Evolutionary conservation across 1,140 invertebrate species (phyloP).

Genomic region (Bombus difficillimus): DNA sequence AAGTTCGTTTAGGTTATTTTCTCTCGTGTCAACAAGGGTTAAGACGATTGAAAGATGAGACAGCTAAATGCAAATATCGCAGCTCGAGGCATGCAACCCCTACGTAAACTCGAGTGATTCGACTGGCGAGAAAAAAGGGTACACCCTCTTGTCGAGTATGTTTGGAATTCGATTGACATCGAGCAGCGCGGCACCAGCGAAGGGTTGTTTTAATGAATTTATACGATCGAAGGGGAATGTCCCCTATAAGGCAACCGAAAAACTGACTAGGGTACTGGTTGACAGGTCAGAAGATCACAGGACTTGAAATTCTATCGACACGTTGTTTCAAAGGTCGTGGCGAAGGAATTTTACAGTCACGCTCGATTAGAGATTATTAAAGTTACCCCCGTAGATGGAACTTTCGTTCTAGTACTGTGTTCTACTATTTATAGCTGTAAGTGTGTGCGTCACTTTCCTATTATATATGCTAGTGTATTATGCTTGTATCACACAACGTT

Average conservation of each 20-base stretch:
- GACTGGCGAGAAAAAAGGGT: constrained; percentile 51
- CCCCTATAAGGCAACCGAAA: constrained; percentile 30
- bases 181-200: constrained; percentile 60
- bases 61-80: constrained; percentile 58
- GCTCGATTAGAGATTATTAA: constrained; percentile 6
- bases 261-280: constrained; percentile 10
- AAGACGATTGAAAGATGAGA: constrained; percentile 56
- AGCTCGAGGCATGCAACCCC: constrained; percentile 28
- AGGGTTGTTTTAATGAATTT: constrained; percentile 80
- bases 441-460: too few species aligned
- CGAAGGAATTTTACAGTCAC: constrained; percentile 24
- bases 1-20: background rate
- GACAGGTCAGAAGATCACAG: constrained; percentile 34
- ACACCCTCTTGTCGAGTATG: constrained; percentile 59
- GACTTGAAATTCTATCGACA: constrained; percentile 49
- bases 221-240: constrained; percentile 56
- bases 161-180: constrained; percentile 73
- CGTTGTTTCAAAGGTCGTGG: constrained; percentile 26
- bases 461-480: too few species aligned
- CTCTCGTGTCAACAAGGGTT: background rate
- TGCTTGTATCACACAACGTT: too few species aligned
- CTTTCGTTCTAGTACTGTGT: background rate
- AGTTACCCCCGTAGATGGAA: background rate
- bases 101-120: constrained; percentile 39
- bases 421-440: too few species aligned